Evolutionary conservation across 2,797 vertebrate genomes (phyloP).

Genomic region (Falco concolor): DNA sequence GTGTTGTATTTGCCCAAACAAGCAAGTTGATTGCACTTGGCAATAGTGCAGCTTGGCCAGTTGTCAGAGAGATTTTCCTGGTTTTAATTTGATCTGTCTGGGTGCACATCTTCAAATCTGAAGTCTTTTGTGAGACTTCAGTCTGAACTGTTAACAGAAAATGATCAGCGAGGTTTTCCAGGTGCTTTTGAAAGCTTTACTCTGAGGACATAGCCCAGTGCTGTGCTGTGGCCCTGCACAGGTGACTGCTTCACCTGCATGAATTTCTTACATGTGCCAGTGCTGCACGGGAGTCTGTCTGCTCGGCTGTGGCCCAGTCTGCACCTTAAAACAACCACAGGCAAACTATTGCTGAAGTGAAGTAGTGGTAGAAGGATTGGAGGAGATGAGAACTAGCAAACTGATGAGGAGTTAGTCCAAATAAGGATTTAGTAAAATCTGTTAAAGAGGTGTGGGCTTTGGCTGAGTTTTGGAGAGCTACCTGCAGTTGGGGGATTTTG

Average conservation of each 20-base stretch:
- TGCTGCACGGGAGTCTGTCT: neutral
- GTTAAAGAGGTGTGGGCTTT: neutral
- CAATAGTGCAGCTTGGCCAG: neutral
- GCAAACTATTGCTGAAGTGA: neutral
- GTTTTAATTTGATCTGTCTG: neutral
- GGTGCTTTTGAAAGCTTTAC: neutral
- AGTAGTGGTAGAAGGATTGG: neutral
- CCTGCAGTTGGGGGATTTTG: neutral
- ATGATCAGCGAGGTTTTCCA: neutral
- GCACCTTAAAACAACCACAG: neutral
- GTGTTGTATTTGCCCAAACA: neutral
- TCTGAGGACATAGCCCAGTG: neutral
- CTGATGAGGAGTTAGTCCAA: neutral
- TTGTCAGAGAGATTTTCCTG: neutral
- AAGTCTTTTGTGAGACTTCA: neutral
- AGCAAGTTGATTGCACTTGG: neutral
- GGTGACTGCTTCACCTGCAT: neutral
- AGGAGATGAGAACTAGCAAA: neutral
- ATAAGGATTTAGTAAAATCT: neutral
- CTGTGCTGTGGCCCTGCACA: fast-evolving
- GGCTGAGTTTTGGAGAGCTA: neutral
- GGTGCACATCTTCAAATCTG: neutral
- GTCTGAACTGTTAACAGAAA: neutral
- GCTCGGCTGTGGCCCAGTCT: neutral
- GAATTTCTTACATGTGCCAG: neutral